These are phyloP conservation scores for Lysiphlebus fabarum DNA, from an alignment of 1,140 invertebrate genomes.

Conservation along the genomic window DNA sequence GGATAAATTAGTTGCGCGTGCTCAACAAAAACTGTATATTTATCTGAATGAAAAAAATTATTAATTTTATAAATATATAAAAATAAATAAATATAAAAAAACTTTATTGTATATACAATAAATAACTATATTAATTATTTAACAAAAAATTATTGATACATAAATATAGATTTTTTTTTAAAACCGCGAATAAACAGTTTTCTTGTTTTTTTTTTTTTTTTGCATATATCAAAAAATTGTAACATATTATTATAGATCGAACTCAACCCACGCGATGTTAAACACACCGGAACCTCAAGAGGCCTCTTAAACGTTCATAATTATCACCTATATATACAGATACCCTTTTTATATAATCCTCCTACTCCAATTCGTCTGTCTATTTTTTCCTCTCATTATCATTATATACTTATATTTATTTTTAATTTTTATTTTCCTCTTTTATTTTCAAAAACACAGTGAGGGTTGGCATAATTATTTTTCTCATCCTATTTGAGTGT, in stretches of 20 bases:
- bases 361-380: constrained; percentile 1
- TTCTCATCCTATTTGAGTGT: constrained; percentile 9
- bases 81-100: not conserved
- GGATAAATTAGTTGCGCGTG: constrained; percentile 24
- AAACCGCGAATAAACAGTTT: not conserved
- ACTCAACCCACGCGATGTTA: constrained; percentile 35
- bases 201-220: constrained; percentile 7
- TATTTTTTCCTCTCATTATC: constrained; percentile 25
- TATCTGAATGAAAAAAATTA: not conserved
- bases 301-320: constrained; percentile 43
- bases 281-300: constrained; percentile 16
- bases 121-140: not conserved
- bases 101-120: no score
- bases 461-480: constrained; percentile 1
- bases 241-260: constrained; percentile 47
- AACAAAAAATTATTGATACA: not conserved
- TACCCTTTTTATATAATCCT: constrained; percentile 37
- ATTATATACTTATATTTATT: no score
- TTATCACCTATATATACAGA: constrained; percentile 41
- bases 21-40: constrained; percentile 9
- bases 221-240: constrained; percentile 27
- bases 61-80: not conserved
- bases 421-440: constrained; percentile 4
- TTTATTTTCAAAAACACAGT: not conserved
- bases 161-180: not conserved